phyloP scores from a whole-genome alignment of 2,797 vertebrate genomes.

The Typhlichthys eigenmanni region DNA sequence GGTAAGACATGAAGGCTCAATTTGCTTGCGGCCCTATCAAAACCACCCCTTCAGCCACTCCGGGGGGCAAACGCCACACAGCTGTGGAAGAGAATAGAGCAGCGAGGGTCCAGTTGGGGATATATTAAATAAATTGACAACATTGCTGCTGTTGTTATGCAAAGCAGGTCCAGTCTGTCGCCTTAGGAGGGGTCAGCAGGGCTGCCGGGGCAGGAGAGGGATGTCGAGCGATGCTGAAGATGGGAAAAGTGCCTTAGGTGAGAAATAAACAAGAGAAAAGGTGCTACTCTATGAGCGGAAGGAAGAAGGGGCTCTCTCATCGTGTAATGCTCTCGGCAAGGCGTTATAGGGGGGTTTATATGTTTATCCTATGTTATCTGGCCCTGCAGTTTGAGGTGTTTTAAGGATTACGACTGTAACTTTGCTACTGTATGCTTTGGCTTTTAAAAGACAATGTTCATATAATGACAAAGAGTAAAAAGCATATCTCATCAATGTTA shows the following conservation, averaged over 20 bases:
- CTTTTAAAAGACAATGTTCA: background rate
- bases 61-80: constrained; percentile 68
- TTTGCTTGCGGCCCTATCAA: constrained; percentile 80
- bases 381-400: constrained; percentile 45
- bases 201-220: constrained; percentile 65
- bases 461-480: background rate
- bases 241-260: constrained; percentile 88
- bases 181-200: constrained; percentile 87
- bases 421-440: background rate
- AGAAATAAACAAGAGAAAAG: constrained; percentile 93
- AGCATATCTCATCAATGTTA: too few species aligned
- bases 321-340: constrained; percentile 89
- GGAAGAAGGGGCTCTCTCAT: constrained; percentile 79
- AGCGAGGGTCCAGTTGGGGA: constrained; percentile 86
- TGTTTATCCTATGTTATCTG: constrained; percentile 85
- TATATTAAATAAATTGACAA: constrained; percentile 88
- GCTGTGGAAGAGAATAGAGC: constrained; percentile 90
- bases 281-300: constrained; percentile 59
- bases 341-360: constrained; percentile 80
- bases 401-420: constrained; percentile 13
- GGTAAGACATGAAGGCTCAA: constrained; percentile 83
- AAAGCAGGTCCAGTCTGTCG: constrained; percentile 86
- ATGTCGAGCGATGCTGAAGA: constrained; percentile 71
- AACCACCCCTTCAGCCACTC: constrained; percentile 56
- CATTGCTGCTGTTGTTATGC: constrained; percentile 78